Conservation (phyloP, 1,140 invertebrate genomes). For the Littorina saxatilis region DNA sequence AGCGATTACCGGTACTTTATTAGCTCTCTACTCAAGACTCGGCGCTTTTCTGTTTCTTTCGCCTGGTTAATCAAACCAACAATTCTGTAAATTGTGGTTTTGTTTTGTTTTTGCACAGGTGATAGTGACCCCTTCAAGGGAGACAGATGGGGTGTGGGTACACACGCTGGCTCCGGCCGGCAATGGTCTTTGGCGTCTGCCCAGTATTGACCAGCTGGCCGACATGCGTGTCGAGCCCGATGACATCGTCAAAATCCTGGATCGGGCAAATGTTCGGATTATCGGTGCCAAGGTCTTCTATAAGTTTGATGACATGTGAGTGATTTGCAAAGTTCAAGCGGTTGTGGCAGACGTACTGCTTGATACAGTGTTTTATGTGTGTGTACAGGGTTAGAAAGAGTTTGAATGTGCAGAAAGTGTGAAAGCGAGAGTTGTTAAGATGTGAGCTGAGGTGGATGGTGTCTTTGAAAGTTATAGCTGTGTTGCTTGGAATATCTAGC, state of each 20-base stretch:
- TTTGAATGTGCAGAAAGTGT: too few species aligned
- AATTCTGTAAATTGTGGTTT: not conserved
- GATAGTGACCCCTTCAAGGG: constrained; percentile 14
- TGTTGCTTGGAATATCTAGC: too few species aligned
- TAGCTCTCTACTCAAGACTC: too few species aligned
- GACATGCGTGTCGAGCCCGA: constrained; percentile 14
- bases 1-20: too few species aligned
- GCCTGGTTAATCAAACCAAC: too few species aligned
- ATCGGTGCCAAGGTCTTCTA: constrained; percentile 28
- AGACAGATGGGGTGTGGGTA: constrained; percentile 29
- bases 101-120: constrained; percentile 14
- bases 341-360: too few species aligned
- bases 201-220: constrained; percentile 4
- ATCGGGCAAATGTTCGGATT: constrained; percentile 20
- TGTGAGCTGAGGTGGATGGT: too few species aligned
- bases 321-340: too few species aligned
- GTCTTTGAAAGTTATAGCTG: too few species aligned
- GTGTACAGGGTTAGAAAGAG: too few species aligned
- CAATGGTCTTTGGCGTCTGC: constrained; percentile 28
- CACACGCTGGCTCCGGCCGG: constrained; percentile 17
- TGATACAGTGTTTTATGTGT: not conserved
- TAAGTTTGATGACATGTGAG: constrained; percentile 32
- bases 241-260: not conserved
- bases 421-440: too few species aligned
- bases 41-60: too few species aligned